These are phyloP conservation scores for Lydus trimaculatus DNA, from an alignment of 2,888 invertebrate species.

Conservation along the genomic window DNA sequence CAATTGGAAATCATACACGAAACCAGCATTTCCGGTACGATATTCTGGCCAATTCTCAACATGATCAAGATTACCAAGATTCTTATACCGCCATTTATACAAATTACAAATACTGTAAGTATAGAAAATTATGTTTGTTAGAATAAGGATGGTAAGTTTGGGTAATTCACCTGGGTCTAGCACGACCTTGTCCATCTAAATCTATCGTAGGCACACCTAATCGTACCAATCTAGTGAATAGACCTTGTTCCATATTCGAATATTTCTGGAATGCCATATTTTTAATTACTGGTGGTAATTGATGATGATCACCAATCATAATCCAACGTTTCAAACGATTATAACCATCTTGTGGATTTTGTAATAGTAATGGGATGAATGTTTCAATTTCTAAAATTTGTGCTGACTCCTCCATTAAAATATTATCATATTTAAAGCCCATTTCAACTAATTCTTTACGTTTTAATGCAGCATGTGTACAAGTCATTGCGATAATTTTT, in stretches of 20 bases:
- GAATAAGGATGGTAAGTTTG: background rate
- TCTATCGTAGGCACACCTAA: slow-evolving; percentile 97
- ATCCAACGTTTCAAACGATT: slow-evolving; percentile 99
- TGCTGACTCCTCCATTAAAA: slow-evolving; percentile 98
- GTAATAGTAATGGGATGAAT: slow-evolving; percentile 97
- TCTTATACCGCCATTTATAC: slow-evolving; percentile 97
- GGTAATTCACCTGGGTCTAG: slow-evolving; percentile 74
- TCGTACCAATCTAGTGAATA: slow-evolving; percentile 95
- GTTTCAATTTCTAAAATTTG: slow-evolving; percentile 99
- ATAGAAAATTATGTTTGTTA: background rate
- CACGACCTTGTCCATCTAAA: slow-evolving; percentile 96
- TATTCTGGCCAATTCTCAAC: slow-evolving; percentile 87
- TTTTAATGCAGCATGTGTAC: slow-evolving; percentile 98
- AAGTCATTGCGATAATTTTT: slow-evolving; percentile 99
- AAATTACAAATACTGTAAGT: slow-evolving; percentile 85
- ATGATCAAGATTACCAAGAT: slow-evolving; percentile 92
- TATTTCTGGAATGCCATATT: slow-evolving; percentile 99
- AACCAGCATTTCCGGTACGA: slow-evolving; percentile 89
- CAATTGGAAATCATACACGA: slow-evolving; percentile 92
- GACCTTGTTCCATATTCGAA: slow-evolving; percentile 99
- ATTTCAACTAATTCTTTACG: slow-evolving; percentile 94
- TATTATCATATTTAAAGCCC: slow-evolving; percentile 98
- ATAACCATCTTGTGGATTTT: slow-evolving; percentile 96
- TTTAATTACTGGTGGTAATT: slow-evolving; percentile 98
- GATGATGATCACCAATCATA: slow-evolving; percentile 99